Evolutionary conservation across 2,113 vertebrate genomes (phyloP).

Genomic region (Haemorhous mexicanus): DNA sequence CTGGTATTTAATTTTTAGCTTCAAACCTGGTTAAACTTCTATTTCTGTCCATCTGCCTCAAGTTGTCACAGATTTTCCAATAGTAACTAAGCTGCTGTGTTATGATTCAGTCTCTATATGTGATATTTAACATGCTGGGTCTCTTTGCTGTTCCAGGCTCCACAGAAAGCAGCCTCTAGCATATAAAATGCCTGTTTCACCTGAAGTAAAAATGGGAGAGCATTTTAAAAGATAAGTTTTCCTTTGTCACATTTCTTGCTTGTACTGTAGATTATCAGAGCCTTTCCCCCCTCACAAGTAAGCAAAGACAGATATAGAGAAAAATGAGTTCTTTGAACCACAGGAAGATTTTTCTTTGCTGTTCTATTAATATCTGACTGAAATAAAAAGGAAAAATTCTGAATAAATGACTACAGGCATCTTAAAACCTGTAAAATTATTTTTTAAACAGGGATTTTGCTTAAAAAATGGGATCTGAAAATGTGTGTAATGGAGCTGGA

Average conservation of each 20-base stretch:
- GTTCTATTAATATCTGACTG: conserved; percentile 19
- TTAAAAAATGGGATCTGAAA: conserved; percentile 21
- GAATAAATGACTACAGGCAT: conserved; percentile 17
- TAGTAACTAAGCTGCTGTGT: not conserved
- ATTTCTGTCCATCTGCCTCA: not conserved
- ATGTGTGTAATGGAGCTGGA: not conserved
- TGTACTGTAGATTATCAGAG: conserved; percentile 37
- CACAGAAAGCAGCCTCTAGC: conserved; percentile 26
- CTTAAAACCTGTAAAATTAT: conserved; percentile 22
- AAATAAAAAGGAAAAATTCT: conserved; percentile 16
- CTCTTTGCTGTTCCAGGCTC: not conserved
- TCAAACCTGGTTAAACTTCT: conserved; percentile 4
- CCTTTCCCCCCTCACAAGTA: not conserved
- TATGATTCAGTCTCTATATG: not conserved
- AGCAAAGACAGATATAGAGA: conserved; percentile 18
- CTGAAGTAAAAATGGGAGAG: conserved; percentile 29
- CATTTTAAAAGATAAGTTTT: conserved; percentile 41
- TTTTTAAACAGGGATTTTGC: not conserved
- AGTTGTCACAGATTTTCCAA: not conserved
- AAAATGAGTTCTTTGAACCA: conserved; percentile 13
- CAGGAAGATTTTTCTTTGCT: not conserved
- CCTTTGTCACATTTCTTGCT: conserved; percentile 16
- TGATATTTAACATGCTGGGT: not conserved
- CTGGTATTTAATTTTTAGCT: not conserved
- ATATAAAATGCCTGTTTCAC: conserved; percentile 38